Percentiles rank a stretch among this genome's conserved stretches.
phyloP scores from a whole-genome alignment of 2,888 invertebrate genomes.

The Calliphora vomitoria region DNA sequence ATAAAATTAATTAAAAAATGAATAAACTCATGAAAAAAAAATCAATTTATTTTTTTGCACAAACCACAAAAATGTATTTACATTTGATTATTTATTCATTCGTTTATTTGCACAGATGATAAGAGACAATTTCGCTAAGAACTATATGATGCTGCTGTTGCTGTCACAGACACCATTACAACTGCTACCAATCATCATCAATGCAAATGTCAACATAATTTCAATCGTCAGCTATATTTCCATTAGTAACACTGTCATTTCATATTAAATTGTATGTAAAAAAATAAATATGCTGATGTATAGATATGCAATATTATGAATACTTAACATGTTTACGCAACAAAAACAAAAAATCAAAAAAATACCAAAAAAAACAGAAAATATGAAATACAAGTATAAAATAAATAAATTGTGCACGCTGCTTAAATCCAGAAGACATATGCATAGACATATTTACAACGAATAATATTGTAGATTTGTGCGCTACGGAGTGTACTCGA shows the following conservation, averaged over 20 bases:
- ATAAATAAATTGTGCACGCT: not conserved
- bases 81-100: conserved; percentile 54
- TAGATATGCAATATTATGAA: conserved; percentile 5
- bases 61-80: conserved; percentile 55
- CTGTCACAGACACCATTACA: not conserved
- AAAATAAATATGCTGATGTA: conserved; percentile 4
- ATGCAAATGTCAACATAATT: conserved; percentile 28
- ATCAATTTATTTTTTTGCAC: conserved; percentile 23
- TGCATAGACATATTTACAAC: not conserved
- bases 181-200: not conserved
- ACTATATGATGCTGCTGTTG: not conserved
- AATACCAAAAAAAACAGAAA: not conserved
- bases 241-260: conserved; percentile 46
- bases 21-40: not conserved
- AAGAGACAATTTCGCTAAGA: conserved; percentile 8
- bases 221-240: conserved; percentile 15
- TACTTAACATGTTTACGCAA: conserved; percentile 7
- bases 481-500: not conserved
- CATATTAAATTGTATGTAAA: conserved; percentile 12
- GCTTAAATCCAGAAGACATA: not conserved
- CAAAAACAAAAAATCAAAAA: too few relatives aligned
- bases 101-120: conserved; percentile 5
- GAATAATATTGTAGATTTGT: not conserved
- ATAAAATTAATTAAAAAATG: not conserved
- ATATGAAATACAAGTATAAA: not conserved